Evolutionary conservation across 2,888 invertebrate species (phyloP).

Genomic region (Caenorhabditis angaria): DNA sequence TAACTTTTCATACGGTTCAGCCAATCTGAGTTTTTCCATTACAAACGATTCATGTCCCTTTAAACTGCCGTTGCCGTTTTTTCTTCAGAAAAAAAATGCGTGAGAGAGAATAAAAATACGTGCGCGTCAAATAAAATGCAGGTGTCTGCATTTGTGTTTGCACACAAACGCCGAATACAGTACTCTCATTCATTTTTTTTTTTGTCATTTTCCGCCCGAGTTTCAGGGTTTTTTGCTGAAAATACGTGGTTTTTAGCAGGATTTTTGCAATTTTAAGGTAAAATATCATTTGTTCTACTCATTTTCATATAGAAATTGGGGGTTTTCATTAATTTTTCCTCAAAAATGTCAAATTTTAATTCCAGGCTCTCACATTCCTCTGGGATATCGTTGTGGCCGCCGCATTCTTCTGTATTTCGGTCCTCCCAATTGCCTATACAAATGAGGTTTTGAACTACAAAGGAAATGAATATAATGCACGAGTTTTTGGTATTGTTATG

Average conservation of each 20-base stretch:
- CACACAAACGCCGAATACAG: background rate
- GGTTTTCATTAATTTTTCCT: background rate
- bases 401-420: constrained; percentile 43
- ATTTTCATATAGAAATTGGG: background rate
- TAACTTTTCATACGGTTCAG: no score
- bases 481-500: constrained; percentile 45
- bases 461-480: constrained; percentile 48
- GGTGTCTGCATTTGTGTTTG: background rate
- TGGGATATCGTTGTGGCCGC: constrained; percentile 41
- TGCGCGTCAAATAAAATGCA: no score
- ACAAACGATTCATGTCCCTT: no score
- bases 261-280: no score
- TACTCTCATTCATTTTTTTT: background rate
- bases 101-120: no score
- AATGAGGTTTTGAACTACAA: constrained; percentile 48
- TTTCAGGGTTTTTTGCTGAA: no score
- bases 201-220: background rate
- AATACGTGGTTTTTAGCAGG: no score
- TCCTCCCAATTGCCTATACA: constrained; percentile 41
- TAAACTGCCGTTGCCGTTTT: no score
- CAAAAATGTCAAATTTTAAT: background rate
- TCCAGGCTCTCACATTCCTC: constrained; percentile 47
- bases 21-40: no score
- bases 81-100: no score
- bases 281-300: no score